These are phyloP conservation scores for Takifugu rubripes DNA, from an alignment of 2,797 vertebrate species.

Conservation along the genomic window DNA sequence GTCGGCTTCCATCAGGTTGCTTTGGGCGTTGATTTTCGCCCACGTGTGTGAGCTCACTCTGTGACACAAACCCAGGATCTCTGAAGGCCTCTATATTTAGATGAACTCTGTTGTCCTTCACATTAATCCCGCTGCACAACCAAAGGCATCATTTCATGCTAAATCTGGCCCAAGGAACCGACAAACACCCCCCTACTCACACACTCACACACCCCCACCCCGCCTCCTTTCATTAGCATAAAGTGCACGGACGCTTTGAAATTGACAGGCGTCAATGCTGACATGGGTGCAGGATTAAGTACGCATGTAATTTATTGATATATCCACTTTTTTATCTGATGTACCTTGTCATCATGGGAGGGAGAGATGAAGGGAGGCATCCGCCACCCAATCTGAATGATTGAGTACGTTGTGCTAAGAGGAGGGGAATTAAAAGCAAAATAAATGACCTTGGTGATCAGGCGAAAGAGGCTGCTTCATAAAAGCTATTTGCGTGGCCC, in stretches of 20 bases:
- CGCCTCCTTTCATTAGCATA: slow-evolving; percentile 71
- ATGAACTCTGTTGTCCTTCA: slow-evolving; percentile 69
- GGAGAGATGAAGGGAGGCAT: slow-evolving; percentile 27
- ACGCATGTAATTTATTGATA: slow-evolving; percentile 67
- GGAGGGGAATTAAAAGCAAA: slow-evolving; percentile 53
- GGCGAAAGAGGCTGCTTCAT: slow-evolving; percentile 48
- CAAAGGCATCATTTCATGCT: slow-evolving; percentile 73
- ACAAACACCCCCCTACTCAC: no score
- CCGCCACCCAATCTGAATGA: slow-evolving; percentile 52
- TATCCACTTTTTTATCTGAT: slow-evolving; percentile 43
- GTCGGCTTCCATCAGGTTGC: slow-evolving; percentile 21
- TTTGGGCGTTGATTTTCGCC: slow-evolving; percentile 37
- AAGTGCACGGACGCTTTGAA: slow-evolving; percentile 47
- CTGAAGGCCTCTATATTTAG: slow-evolving; percentile 60
- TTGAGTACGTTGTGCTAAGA: slow-evolving; percentile 51
- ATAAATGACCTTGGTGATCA: slow-evolving; percentile 55
- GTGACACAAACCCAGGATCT: slow-evolving; percentile 41
- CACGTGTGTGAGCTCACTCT: slow-evolving; percentile 28
- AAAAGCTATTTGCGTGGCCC: slow-evolving; percentile 56
- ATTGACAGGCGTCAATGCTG: slow-evolving; percentile 64
- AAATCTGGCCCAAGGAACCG: slow-evolving; percentile 60
- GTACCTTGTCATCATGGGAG: slow-evolving; percentile 34
- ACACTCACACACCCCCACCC: slow-evolving; percentile 21
- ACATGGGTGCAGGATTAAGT: slow-evolving; percentile 64
- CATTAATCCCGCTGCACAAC: slow-evolving; percentile 67